Evolutionary conservation across 2,888 invertebrate genomes (phyloP), one percentile per base, ranked within the genome.

Genomic region (Synergus umbraculus): DNA sequence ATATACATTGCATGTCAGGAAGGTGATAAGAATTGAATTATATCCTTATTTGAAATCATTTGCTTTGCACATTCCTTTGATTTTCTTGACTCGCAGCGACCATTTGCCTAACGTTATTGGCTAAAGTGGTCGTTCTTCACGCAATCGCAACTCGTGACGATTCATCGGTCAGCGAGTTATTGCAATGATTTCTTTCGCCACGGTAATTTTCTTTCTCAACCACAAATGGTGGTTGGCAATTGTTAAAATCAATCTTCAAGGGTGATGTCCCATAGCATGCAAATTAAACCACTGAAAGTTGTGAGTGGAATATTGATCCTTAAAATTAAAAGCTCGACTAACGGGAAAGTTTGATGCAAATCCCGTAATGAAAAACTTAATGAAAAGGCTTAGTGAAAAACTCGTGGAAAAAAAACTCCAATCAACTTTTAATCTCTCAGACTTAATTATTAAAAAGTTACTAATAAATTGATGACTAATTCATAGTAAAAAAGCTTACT

Each of bases 191-290:
- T 58, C 73, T 73, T 73, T 73, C 54, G 73, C 7, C 41, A 73
- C 37, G 73, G 73, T 54, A 73, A 54, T 73, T 73, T 73, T 73
- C 73, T 41, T 73, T 73, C 73, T 73, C 54, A 41, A n/a, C 54
- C 54, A 46, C 67, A 22, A 46, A 67, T 67, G 44, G 41, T 54
- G 41, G 37, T 37, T 54, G 49, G 12, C 73, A 15, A 73, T 73
- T 73, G 49, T 73, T 73, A 29, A 73, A 58, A 58, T 58, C 73
- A 58, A 58, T 73, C 41, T 73, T 49, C n/a, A 49, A 58, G 37
- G 18, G 73, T 29, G 69, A 69, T 49, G 49, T 29, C 49, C 69
- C 37, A 54, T 73, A 9, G 37, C 29, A 54, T 73, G 49, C 67
- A 69, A 49, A 69, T 69, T 46, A 49, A 49, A 49, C 22, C 46